Base-by-base conservation (phyloP, 2,888 invertebrate genomes). In the Nemurella pictetii region DNA sequence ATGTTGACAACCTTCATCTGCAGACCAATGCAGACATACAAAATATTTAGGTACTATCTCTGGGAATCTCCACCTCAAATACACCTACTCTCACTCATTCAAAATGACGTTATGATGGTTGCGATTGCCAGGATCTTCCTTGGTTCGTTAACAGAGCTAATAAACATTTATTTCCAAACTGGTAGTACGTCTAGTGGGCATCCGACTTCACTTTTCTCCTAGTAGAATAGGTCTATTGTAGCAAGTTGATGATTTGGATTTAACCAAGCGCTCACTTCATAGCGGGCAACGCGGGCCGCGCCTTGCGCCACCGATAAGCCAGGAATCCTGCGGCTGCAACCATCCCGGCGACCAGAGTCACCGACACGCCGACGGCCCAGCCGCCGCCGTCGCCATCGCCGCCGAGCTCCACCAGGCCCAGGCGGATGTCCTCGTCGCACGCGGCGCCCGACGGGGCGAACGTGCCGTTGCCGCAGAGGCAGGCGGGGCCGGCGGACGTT, bases 381-480 rank as follows among this genome's bases (percentile, higher is more conserved):
- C 55, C 55, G 55, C 55, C 55, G 15, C 55, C 55, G 5, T 12
- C 20, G 5, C 5, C 20, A 20, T 20, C 55, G 5, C 5, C 55
- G 1, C 12, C 20, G 5, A 12, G 20, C 15, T 12, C 5, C 9
- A 55, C 55, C 55, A 12, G 9, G 15, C 15, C 55, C 9, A 12
- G 55, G 15, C 9, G 55, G 15, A 55, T 20, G 55, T 55, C 82
- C 82, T 72, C 72, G 55, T 27, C 29, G 72, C 92, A 92, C 35
- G 85, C 85, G 25, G 89, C 89, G 15, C 88, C 87, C 83, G 90
- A 89, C 27, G 87, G 87, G 0, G 92, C 90, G 28, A 90, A 87
- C 4, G 88, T 88, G 0, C 94, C 94, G 88, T 92, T 89, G 80
- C 91, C 90, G 87, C 94, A 94, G 86, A 94, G 89, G 87, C 94